These are phyloP conservation scores for Melanotaenia nigrans DNA, from an alignment of 2,797 vertebrate genomes.

Conservation along the genomic window DNA sequence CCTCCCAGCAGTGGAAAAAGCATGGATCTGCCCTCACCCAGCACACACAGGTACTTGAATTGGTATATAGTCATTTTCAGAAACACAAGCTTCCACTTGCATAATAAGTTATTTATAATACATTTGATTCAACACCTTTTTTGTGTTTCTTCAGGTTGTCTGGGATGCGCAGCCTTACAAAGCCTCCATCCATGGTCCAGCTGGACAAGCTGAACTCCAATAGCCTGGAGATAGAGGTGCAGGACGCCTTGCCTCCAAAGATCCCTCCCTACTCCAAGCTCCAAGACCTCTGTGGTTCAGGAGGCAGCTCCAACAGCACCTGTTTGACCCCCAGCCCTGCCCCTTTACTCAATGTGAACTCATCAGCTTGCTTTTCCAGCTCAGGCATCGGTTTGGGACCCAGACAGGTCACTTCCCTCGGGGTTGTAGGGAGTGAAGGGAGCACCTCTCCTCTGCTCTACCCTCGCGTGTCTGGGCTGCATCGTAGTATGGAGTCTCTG, in stretches of 20 bases:
- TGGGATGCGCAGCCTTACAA: conserved; percentile 88
- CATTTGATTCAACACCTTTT: conserved; percentile 15
- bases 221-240: conserved; percentile 83
- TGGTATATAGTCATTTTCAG: neutral
- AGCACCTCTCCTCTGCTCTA: conserved; percentile 86
- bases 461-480: conserved; percentile 90
- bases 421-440: conserved; percentile 59
- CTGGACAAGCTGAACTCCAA: conserved; percentile 93
- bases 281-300: conserved; percentile 81
- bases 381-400: conserved; percentile 85
- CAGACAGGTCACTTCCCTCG: conserved; percentile 75
- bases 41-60: conserved; percentile 86
- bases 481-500: conserved; percentile 96
- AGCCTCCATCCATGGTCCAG: conserved; percentile 88
- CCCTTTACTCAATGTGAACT: conserved; percentile 93
- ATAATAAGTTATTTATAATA: neutral
- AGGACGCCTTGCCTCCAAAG: conserved; percentile 77
- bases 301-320: conserved; percentile 58
- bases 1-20: conserved; percentile 79
- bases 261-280: conserved; percentile 85
- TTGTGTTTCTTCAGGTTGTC: conserved; percentile 75
- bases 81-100: neutral
- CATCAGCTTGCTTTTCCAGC: conserved; percentile 89
- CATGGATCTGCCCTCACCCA: conserved; percentile 85
- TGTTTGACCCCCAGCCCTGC: conserved; percentile 93